A percentile compares a stretch with the other conserved stretches of the same genome.
Evolutionary conservation across 1,140 invertebrate species (phyloP).

Genomic region (Saccostrea glomerata): DNA sequence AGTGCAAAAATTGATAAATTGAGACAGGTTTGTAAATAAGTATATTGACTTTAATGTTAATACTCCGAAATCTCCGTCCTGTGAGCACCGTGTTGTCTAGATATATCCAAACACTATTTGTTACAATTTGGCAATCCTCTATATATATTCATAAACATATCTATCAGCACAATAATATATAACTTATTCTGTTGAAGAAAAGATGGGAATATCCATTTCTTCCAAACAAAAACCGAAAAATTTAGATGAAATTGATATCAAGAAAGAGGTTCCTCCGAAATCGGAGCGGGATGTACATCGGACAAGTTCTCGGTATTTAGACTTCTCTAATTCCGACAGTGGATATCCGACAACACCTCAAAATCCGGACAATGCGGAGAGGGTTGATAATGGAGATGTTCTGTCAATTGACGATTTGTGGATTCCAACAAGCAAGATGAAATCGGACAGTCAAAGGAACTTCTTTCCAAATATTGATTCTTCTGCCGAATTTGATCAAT

Average conservation of each 20-base stretch:
- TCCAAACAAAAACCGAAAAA: constrained; percentile 10
- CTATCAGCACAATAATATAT: neutral
- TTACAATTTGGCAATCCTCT: neutral
- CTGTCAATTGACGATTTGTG: neutral
- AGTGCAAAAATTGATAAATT: constrained; percentile 20
- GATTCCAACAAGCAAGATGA: neutral
- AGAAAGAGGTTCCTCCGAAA: neutral
- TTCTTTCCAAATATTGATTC: neutral
- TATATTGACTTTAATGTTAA: constrained; percentile 33
- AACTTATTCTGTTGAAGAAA: neutral
- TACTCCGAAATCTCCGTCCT: neutral
- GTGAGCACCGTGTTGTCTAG: neutral
- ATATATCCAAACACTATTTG: neutral
- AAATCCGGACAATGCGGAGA: neutral
- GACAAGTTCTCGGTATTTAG: neutral
- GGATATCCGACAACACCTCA: neutral
- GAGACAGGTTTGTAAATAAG: constrained; percentile 8
- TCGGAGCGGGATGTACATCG: neutral
- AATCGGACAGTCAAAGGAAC: neutral
- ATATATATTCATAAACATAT: neutral
- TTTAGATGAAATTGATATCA: neutral
- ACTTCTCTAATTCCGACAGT: constrained; percentile 11
- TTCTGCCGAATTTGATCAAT: neutral
- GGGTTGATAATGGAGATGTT: neutral
- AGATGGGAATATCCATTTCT: constrained; percentile 16